Conservation (phyloP, 2,113 vertebrate genomes). For the Eulacestoma nigropectus region DNA sequence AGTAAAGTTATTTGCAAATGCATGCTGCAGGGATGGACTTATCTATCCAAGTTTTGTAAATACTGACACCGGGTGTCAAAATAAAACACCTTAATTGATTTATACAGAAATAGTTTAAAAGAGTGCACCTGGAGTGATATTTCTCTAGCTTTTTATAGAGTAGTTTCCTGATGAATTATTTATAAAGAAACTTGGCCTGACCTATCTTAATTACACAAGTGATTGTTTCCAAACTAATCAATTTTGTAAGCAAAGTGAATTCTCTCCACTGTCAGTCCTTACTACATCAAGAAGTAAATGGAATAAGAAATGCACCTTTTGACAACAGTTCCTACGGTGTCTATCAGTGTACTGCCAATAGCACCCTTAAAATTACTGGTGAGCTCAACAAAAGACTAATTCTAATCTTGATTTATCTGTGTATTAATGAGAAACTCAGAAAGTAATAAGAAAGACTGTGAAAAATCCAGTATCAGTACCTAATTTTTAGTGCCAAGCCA, state of each 20-base stretch:
- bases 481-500: not conserved
- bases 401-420: not conserved
- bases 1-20: conserved; percentile 82
- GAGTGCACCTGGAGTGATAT: conserved; percentile 72
- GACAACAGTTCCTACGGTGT: not conserved
- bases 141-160: conserved; percentile 68
- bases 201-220: conserved; percentile 71
- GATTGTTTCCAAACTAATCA: conserved; percentile 76
- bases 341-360: not conserved
- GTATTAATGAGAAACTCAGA: not conserved
- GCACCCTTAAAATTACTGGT: not conserved
- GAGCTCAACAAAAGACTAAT: not conserved
- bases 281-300: not conserved
- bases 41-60: conserved; percentile 77
- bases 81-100: conserved; percentile 80
- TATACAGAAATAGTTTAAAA: conserved; percentile 75
- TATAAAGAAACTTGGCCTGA: conserved; percentile 71
- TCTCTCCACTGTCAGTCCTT: conserved; percentile 24
- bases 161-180: conserved; percentile 76
- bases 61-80: conserved; percentile 76
- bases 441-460: not conserved
- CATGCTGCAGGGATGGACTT: conserved; percentile 75
- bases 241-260: conserved; percentile 64
- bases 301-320: conserved; percentile 10
- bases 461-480: not conserved